phyloP scores from a whole-genome alignment of 2,888 invertebrate genomes.

The Penaeus monodon region DNA sequence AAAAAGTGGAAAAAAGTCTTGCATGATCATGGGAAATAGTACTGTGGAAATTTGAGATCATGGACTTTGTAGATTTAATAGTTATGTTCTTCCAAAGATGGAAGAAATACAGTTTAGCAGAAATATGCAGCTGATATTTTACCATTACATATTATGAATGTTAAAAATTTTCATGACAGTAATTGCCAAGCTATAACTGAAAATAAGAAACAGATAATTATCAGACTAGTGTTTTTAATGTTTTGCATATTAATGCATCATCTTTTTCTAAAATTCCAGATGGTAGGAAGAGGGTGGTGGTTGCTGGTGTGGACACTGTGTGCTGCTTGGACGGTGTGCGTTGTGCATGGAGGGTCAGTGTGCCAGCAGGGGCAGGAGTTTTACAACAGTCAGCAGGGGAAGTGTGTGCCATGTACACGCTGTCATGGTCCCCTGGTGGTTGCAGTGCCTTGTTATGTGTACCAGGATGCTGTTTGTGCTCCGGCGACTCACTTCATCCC shows the following conservation, averaged over 20 bases:
- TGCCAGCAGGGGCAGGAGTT: slow-evolving; percentile 49
- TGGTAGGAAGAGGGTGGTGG: slow-evolving; percentile 62
- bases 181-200: too few relatives aligned
- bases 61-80: too few relatives aligned
- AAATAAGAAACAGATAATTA: too few relatives aligned
- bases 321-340: slow-evolving; percentile 44
- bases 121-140: too few relatives aligned
- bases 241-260: background rate
- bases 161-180: too few relatives aligned
- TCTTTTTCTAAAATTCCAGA: slow-evolving; percentile 41
- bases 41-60: too few relatives aligned
- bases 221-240: background rate
- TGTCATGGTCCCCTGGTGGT: slow-evolving; percentile 50
- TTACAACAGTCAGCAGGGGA: slow-evolving; percentile 42
- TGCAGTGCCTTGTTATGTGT: slow-evolving; percentile 45
- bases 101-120: too few relatives aligned
- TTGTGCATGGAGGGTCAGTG: slow-evolving; percentile 27
- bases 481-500: slow-evolving; percentile 46
- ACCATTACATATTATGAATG: too few relatives aligned
- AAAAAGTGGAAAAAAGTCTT: too few relatives aligned
- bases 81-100: too few relatives aligned
- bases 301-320: slow-evolving; percentile 55
- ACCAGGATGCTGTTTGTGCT: slow-evolving; percentile 48
- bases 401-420: slow-evolving; percentile 48
- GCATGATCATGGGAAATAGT: too few relatives aligned